Conservation (phyloP, 1,140 invertebrate genomes). For the Calliopsis andreniformis region DNA sequence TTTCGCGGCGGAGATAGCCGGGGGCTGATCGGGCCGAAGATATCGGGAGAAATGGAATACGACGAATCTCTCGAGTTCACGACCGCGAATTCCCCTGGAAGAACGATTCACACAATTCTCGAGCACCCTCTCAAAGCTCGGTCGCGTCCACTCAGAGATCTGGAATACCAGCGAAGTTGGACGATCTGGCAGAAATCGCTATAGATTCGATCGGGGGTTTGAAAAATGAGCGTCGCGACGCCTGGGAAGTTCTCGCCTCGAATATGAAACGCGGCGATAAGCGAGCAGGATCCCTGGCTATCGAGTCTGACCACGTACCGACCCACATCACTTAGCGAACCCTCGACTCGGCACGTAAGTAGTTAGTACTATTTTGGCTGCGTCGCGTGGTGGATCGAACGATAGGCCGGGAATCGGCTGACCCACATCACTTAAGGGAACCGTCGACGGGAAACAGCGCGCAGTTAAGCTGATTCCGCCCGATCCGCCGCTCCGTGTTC, state of each 20-base stretch:
- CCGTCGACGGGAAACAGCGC: slow-evolving; percentile 36
- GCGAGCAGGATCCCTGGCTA: not conserved
- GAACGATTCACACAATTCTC: not conserved
- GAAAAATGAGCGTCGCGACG: not conserved
- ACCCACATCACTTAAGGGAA: slow-evolving; percentile 36
- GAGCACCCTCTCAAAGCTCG: not conserved
- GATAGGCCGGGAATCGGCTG: slow-evolving; percentile 39
- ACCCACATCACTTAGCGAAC: slow-evolving; percentile 57
- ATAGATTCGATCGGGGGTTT: not conserved
- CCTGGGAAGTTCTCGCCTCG: not conserved
- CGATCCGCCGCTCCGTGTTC: slow-evolving; percentile 39
- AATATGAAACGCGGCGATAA: slow-evolving; percentile 30
- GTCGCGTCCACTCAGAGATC: not conserved
- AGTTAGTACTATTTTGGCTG: slow-evolving; percentile 44
- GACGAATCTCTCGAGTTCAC: slow-evolving; percentile 17
- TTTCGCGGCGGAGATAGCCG: slow-evolving; percentile 9
- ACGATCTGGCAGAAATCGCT: not conserved
- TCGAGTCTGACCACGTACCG: slow-evolving; percentile 51
- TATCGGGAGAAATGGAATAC: not conserved
- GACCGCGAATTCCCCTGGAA: slow-evolving; percentile 1
- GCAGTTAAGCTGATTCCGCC: slow-evolving; percentile 45
- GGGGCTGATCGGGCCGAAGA: not conserved
- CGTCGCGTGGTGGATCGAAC: not conserved
- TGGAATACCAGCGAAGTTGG: not conserved
- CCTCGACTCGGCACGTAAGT: slow-evolving; percentile 51